Base-by-base conservation (phyloP, 1,140 invertebrate genomes). In the Phymorhynchus buccinoides region DNA sequence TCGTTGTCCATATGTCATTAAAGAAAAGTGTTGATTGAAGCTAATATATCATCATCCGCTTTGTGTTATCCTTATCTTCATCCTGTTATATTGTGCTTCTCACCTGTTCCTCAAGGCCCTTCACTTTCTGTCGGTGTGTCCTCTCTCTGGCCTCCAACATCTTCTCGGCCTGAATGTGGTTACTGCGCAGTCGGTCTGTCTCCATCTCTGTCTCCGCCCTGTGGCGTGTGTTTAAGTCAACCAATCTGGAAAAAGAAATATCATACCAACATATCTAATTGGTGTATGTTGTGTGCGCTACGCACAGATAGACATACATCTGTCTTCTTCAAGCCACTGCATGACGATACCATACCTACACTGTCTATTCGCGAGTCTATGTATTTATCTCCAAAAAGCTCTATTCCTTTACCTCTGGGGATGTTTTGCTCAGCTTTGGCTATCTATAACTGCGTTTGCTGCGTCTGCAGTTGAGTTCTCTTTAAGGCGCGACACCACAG, bases 21-120 rank as follows among this genome's bases (percentile, higher is more conserved):
- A 18, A 52, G 48, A 52, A 2, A 52, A 2, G 48, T 52, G 48
- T 52, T 52, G 48, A 52, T 52, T 18, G 22, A 52, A 52, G 22
- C 22, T 9, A 52, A 52, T 52, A 18, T 14, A 52, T 52, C 48
- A 14, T 9, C 48, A 52, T 14, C 22, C 48, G 22, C 96, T 83
- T 96, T 97, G 91, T 98, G 97, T 93, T 41, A n/a, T n/a, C n/a
- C n/a, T n/a, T n/a, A n/a, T n/a, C n/a, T n/a, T n/a, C n/a, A n/a
- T n/a, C n/a, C n/a, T n/a, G n/a, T n/a, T 18, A 48, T 18, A 6
- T 27, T 32, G 22, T 32, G 27, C 6, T 22, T 83, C 86, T 89
- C 84, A 97, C 97, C 94, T 98, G 97, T 94, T 96, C 96, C 92
- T 98, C 97, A 2, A 98, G 94, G 35, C 97, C 95, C n/a, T 96